These are phyloP conservation scores for Girardinus metallicus DNA, from an alignment of 2,797 vertebrate species.

Conservation along the genomic window DNA sequence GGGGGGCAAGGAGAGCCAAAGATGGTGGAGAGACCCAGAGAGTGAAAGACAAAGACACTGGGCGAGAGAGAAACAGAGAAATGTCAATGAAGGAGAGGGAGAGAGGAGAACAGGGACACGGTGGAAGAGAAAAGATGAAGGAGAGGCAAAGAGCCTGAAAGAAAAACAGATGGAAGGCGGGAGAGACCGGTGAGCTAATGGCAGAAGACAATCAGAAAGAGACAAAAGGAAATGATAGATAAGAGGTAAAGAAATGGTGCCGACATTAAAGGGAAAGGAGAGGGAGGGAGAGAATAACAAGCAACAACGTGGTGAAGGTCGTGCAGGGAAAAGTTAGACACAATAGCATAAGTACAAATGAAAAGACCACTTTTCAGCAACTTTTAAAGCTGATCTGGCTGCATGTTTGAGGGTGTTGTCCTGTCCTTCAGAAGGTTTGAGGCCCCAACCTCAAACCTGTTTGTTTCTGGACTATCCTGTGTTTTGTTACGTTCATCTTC, in stretches of 20 bases:
- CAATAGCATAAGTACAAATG: conserved; percentile 10
- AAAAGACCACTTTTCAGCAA: conserved; percentile 14
- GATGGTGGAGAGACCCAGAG: conserved; percentile 42
- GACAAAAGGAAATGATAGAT: conserved; percentile 64
- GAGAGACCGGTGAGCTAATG: conserved; percentile 57
- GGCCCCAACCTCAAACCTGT: background rate
- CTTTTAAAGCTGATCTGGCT: background rate
- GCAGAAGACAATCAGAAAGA: conserved; percentile 56
- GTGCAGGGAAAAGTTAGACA: conserved; percentile 25
- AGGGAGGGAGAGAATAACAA: conserved; percentile 46
- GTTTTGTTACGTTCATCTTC: background rate
- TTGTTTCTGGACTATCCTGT: background rate
- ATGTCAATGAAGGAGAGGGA: conserved; percentile 44
- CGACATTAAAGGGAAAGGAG: conserved; percentile 37
- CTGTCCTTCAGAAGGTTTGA: no score
- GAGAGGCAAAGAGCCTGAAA: conserved; percentile 53
- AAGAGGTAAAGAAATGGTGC: conserved; percentile 45
- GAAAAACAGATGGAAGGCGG: conserved; percentile 39
- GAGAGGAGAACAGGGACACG: conserved; percentile 27
- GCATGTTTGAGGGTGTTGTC: background rate
- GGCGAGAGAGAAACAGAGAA: conserved; percentile 42
- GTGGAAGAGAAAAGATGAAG: conserved; percentile 20
- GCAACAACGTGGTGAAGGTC: conserved; percentile 45
- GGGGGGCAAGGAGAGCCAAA: conserved; percentile 22
- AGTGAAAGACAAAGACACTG: conserved; percentile 19